Conservation (phyloP, 2,888 invertebrate species). For the Tiliacea citrago region DNA sequence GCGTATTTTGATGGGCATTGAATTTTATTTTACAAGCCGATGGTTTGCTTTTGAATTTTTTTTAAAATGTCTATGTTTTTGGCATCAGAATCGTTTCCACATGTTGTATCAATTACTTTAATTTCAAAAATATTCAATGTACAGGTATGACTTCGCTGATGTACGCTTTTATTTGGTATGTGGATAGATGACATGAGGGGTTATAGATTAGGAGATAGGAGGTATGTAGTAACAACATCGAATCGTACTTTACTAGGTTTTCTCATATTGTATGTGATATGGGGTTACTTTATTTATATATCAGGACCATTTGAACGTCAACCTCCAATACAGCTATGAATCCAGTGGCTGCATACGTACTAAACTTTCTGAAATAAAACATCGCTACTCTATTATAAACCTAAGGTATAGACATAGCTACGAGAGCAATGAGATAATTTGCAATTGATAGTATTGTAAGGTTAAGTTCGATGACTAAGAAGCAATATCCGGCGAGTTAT, state of each 20-base stretch:
- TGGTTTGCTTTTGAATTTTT: too few relatives aligned
- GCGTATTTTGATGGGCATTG: conserved; percentile 15
- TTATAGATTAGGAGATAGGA: too few relatives aligned
- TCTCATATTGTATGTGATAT: neutral
- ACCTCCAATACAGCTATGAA: neutral
- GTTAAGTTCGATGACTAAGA: conserved; percentile 22
- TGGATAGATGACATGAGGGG: too few relatives aligned
- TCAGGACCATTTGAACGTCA: neutral
- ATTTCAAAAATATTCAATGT: too few relatives aligned
- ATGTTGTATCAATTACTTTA: too few relatives aligned
- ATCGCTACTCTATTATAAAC: neutral
- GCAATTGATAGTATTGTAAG: conserved; percentile 35
- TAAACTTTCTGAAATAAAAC: neutral
- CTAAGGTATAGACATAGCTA: neutral
- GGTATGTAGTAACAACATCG: neutral
- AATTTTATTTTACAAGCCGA: neutral
- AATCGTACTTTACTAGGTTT: neutral
- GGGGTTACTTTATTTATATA: neutral
- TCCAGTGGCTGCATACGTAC: too few relatives aligned
- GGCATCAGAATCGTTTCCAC: too few relatives aligned
- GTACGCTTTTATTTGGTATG: too few relatives aligned
- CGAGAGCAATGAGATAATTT: conserved; percentile 17
- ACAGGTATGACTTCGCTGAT: too few relatives aligned
- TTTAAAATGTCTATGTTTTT: too few relatives aligned
- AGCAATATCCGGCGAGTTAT: conserved; percentile 21